Percentiles rank a stretch among this genome's conserved stretches.
Conservation (phyloP, 2,113 vertebrate genomes). For the Cyrtonyx montezumae region DNA sequence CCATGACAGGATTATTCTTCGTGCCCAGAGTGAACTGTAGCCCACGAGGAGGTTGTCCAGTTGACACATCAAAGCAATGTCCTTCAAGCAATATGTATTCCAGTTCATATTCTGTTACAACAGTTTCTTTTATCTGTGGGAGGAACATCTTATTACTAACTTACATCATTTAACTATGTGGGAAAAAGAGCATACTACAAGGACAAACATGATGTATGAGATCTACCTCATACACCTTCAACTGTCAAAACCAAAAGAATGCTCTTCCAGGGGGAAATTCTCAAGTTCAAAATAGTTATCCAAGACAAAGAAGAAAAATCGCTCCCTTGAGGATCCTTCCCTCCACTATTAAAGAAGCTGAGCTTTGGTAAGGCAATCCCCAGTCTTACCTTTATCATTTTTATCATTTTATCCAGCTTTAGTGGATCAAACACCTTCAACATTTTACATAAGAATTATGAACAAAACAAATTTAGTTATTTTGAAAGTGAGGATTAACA, state of each 20-base stretch:
- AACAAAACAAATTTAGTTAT: neutral
- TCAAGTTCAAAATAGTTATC: neutral
- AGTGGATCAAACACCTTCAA: neutral
- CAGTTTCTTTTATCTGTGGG: conserved; percentile 82
- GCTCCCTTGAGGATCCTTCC: neutral
- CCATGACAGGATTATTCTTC: conserved; percentile 82
- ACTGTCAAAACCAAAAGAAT: neutral
- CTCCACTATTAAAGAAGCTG: neutral
- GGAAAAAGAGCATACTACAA: neutral
- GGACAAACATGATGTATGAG: neutral
- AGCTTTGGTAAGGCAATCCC: neutral
- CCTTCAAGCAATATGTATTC: conserved; percentile 94
- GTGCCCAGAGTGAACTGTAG: conserved; percentile 95
- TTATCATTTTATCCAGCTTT: no score
- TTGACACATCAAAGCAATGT: conserved; percentile 90
- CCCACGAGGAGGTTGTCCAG: conserved; percentile 89
- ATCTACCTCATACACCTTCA: neutral
- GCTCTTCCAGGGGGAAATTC: neutral
- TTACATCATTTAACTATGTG: neutral
- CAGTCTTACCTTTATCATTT: neutral
- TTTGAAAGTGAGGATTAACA: neutral
- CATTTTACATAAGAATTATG: neutral
- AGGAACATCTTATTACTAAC: neutral
- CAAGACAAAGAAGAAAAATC: neutral
- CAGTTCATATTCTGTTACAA: conserved; percentile 91